Conservation (phyloP, 2,888 invertebrate species). For the Boloria selene region DNA sequence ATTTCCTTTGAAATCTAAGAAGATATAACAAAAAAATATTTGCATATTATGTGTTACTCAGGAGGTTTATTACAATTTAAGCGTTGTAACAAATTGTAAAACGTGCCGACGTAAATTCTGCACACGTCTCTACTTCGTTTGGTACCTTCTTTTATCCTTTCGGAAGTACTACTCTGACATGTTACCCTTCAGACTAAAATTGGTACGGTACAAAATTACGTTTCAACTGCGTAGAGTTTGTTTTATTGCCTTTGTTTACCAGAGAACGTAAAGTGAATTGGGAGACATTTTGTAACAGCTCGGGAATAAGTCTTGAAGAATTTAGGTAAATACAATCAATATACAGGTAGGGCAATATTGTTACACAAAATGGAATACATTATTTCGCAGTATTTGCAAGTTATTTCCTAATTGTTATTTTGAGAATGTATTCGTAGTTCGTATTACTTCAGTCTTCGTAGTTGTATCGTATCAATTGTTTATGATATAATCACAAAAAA, state of each 20-base stretch:
- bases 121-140: constrained; percentile 72
- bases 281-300: constrained; percentile 25
- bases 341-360: not conserved
- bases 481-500: no score
- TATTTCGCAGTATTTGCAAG: not conserved
- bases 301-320: constrained; percentile 22
- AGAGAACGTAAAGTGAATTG: constrained; percentile 31
- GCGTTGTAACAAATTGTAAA: constrained; percentile 79
- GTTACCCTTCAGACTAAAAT: constrained; percentile 47
- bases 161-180: constrained; percentile 58
- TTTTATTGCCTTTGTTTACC: constrained; percentile 42
- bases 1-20: constrained; percentile 32
- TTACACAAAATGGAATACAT: not conserved
- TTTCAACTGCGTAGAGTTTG: constrained; percentile 39
- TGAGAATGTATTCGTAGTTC: no score
- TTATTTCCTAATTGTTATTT: no score
- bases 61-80: constrained; percentile 79
- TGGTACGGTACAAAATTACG: constrained; percentile 39
- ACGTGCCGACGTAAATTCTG: constrained; percentile 71
- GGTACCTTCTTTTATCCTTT: constrained; percentile 64
- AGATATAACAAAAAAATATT: constrained; percentile 47
- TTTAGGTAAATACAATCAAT: constrained; percentile 19
- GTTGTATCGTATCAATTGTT: no score
- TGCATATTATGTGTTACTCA: constrained; percentile 63
- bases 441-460: no score